Evolutionary conservation across 2,113 vertebrate species (phyloP).

Genomic region (Orcinus orca): DNA sequence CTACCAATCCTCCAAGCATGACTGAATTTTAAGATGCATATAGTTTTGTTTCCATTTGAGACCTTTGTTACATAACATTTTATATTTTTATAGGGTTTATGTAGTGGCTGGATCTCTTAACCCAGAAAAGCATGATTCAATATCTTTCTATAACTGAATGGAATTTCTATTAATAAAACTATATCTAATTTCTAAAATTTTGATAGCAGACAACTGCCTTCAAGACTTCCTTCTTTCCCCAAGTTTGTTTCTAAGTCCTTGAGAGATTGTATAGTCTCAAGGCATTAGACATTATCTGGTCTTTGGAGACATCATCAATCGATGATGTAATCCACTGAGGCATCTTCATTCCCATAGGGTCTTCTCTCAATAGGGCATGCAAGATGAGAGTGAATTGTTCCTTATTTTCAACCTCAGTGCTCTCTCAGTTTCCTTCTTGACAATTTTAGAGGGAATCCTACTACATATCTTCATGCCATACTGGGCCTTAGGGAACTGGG

Average conservation of each 20-base stretch:
- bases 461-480: not conserved
- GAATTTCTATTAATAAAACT: not conserved
- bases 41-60: not conserved
- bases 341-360: not conserved
- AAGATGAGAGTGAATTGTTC: not conserved
- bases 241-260: not conserved
- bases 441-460: not conserved
- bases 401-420: not conserved
- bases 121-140: not conserved
- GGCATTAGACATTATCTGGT: not conserved
- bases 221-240: not conserved
- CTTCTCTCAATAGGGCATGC: not conserved
- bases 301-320: not conserved
- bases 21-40: not conserved
- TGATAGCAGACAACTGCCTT: not conserved
- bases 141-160: not conserved
- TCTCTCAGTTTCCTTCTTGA: not conserved
- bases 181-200: not conserved
- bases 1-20: not conserved
- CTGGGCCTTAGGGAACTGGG: not conserved
- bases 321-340: not conserved
- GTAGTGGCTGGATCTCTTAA: not conserved
- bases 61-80: not conserved
- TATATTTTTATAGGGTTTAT: not conserved
- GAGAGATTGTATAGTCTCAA: not conserved